Evolutionary conservation across 2,888 invertebrate species (phyloP).

Genomic region (Lithophane ornitopus): DNA sequence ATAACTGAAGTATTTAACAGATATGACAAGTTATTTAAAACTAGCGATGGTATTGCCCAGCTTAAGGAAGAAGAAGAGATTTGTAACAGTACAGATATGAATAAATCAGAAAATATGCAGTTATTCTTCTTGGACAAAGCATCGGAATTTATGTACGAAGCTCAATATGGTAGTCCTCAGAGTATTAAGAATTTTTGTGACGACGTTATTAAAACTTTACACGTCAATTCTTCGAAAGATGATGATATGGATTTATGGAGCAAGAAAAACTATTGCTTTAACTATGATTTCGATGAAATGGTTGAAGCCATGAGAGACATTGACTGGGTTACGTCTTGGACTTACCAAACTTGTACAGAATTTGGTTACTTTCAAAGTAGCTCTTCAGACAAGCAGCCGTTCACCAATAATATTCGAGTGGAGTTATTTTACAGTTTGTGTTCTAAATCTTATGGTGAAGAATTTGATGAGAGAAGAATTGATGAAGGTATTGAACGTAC

Average conservation of each 20-base stretch:
- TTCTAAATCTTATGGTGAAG: conserved; percentile 81
- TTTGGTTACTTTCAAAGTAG: conserved; percentile 94
- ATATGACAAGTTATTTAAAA: conserved; percentile 77
- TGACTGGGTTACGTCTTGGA: conserved; percentile 88
- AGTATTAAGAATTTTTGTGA: conserved; percentile 77
- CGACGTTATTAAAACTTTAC: conserved; percentile 58
- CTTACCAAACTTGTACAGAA: conserved; percentile 94
- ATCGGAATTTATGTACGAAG: conserved; percentile 74
- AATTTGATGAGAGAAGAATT: conserved; percentile 79
- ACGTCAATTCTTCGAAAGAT: conserved; percentile 63
- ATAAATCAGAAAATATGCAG: conserved; percentile 77
- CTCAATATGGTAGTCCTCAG: conserved; percentile 79
- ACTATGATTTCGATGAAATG: conserved; percentile 79
- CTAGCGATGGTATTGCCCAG: conserved; percentile 73
- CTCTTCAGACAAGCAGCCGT: conserved; percentile 90
- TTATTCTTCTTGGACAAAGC: conserved; percentile 80
- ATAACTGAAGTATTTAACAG: conserved; percentile 76
- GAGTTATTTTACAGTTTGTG: conserved; percentile 85
- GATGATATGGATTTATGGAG: conserved; percentile 70
- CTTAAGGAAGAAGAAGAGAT: conserved; percentile 82
- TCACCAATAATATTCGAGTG: conserved; percentile 86
- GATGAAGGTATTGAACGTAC: conserved; percentile 80
- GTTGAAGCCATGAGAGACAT: conserved; percentile 71
- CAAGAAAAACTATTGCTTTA: conserved; percentile 71
- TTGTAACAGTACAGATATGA: conserved; percentile 79